Conservation (phyloP, 2,797 vertebrate species). For the Channallabes apus region DNA sequence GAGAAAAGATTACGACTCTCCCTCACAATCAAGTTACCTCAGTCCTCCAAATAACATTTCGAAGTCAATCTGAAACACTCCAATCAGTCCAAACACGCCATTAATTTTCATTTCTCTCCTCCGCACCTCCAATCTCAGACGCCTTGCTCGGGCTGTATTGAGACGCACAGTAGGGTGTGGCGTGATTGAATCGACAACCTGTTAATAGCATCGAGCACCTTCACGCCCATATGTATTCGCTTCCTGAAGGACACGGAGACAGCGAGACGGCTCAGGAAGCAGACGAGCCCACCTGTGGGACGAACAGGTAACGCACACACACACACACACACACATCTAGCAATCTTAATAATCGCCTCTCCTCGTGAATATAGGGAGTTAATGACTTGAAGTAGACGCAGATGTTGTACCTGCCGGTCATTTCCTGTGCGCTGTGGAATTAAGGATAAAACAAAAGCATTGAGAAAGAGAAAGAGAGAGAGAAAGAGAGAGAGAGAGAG, state of each 20-base stretch:
- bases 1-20: not conserved
- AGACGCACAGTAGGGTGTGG: not conserved
- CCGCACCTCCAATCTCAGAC: not conserved
- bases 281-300: conserved; percentile 35
- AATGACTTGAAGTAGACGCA: conserved; percentile 29
- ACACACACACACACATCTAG: not conserved
- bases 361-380: conserved; percentile 3
- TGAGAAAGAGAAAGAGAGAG: not conserved
- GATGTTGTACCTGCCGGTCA: conserved; percentile 16
- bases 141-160: not conserved
- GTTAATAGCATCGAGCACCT: conserved; percentile 15
- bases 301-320: conserved; percentile 20
- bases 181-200: conserved; percentile 26
- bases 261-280: conserved; percentile 15
- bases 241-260: conserved; percentile 39
- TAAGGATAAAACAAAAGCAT: not conserved
- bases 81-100: not conserved
- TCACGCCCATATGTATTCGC: not conserved
- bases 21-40: not conserved
- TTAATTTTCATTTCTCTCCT: not conserved
- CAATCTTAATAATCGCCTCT: conserved; percentile 28
- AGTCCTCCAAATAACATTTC: not conserved
- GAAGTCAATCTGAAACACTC: not conserved
- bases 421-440: not conserved
- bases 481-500: not conserved